phyloP scores from a whole-genome alignment of 2,113 vertebrate genomes.

The Smithornis capensis region DNA sequence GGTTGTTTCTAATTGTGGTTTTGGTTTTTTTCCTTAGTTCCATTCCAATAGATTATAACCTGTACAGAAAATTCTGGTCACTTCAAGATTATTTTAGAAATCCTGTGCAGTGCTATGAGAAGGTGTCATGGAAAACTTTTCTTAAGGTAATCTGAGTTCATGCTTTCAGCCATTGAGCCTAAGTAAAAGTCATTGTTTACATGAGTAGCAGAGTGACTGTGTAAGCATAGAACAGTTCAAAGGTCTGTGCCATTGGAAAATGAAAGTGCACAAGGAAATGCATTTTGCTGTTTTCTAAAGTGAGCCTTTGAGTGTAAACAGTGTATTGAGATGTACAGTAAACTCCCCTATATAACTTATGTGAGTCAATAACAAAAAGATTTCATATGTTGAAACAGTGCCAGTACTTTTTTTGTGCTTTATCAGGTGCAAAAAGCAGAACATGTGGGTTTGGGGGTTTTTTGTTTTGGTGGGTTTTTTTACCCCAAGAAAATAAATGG shows the following conservation, averaged over 20 bases:
- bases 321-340: background rate
- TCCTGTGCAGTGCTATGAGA: conserved; percentile 96
- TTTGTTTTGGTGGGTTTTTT: background rate
- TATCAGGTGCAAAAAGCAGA: background rate
- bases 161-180: background rate
- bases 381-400: background rate
- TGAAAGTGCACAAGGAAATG: background rate
- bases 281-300: background rate
- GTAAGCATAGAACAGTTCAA: background rate
- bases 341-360: background rate
- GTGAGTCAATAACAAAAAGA: background rate
- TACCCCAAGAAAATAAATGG: background rate
- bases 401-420: background rate
- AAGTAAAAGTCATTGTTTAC: background rate
- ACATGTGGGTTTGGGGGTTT: background rate
- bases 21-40: conserved; percentile 73
- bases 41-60: conserved; percentile 98
- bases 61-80: conserved; percentile 99
- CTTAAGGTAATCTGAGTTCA: conserved; percentile 84
- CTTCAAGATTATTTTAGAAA: conserved; percentile 98
- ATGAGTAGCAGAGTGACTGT: rapidly evolving
- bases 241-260: background rate
- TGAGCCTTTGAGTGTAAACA: background rate
- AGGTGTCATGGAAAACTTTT: conserved; percentile 96
- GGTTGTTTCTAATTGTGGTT: background rate